Conservation (phyloP, 2,797 vertebrate species). For the Salmo trutta region DNA sequence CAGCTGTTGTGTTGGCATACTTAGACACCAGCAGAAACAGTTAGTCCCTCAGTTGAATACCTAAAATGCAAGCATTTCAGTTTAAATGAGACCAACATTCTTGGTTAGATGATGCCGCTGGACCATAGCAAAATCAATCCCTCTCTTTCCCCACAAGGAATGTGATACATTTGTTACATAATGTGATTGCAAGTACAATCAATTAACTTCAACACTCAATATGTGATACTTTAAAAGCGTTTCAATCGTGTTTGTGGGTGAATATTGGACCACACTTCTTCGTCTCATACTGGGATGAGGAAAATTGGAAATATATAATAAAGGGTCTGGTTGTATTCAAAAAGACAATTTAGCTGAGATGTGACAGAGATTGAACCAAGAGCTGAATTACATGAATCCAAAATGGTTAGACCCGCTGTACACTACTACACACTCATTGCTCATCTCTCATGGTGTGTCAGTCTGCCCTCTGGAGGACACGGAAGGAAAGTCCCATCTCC, state of each 20-base stretch:
- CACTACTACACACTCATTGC: not conserved
- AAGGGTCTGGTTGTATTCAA: not conserved
- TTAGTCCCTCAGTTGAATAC: not conserved
- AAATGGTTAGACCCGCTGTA: not conserved
- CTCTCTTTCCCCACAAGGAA: not conserved
- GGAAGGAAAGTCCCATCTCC: not conserved
- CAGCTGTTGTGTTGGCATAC: not conserved
- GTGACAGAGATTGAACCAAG: not conserved
- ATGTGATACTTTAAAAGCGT: not conserved
- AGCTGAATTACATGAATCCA: not conserved
- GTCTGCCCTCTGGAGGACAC: constrained; percentile 74
- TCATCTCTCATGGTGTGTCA: constrained; percentile 38
- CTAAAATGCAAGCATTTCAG: not conserved
- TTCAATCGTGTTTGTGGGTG: not conserved
- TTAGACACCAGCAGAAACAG: not conserved
- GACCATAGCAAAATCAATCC: not conserved
- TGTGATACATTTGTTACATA: not conserved
- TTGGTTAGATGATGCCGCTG: not conserved
- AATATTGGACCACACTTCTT: not conserved
- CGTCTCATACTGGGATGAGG: not conserved
- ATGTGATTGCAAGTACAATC: not conserved
- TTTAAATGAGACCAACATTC: not conserved
- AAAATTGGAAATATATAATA: not conserved
- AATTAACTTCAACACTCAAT: not conserved
- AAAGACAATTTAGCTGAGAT: not conserved